Evolutionary conservation across 2,113 vertebrate species (phyloP).

Genomic region (Morphnarchus princeps): DNA sequence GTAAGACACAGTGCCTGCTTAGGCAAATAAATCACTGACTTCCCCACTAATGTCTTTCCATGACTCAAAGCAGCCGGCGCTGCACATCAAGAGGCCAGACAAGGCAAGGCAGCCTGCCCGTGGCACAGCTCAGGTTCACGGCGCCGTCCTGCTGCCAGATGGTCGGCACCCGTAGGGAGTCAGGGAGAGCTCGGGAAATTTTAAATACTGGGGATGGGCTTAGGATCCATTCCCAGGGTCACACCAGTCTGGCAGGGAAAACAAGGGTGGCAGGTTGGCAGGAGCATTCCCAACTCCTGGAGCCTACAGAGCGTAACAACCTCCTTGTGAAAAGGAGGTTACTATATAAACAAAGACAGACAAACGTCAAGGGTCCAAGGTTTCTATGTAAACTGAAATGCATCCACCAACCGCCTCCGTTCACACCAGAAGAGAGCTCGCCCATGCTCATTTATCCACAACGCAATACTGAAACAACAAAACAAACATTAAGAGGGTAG

Average conservation of each 20-base stretch:
- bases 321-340: neutral
- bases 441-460: neutral
- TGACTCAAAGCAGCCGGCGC: constrained; percentile 19
- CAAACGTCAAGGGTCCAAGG: neutral
- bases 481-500: neutral
- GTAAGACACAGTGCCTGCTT: neutral
- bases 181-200: neutral
- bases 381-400: neutral
- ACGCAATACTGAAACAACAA: neutral
- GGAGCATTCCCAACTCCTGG: neutral
- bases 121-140: accelerated
- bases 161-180: neutral
- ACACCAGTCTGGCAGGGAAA: neutral
- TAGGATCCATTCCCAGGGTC: neutral
- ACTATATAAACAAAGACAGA: neutral
- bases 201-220: neutral
- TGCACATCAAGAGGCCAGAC: neutral
- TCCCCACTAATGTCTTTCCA: constrained; percentile 25
- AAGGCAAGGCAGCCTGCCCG: neutral
- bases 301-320: neutral
- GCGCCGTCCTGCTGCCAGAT: neutral
- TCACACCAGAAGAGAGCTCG: neutral
- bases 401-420: neutral
- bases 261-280: neutral
- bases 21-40: constrained; percentile 44